Conservation (phyloP, 1,140 invertebrate genomes). For the Schmidtea mediterranea region DNA sequence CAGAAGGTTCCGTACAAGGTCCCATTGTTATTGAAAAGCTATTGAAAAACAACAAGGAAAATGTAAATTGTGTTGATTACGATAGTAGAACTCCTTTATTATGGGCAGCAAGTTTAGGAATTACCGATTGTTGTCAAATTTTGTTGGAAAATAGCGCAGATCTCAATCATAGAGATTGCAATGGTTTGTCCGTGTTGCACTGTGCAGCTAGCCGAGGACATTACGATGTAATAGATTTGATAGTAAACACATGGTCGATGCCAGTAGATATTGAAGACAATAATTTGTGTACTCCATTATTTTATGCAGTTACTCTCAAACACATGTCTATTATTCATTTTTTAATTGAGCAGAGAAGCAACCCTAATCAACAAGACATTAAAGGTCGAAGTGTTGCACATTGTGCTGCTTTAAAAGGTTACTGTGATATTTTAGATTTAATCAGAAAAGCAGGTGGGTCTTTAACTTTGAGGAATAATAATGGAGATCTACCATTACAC, state of each 20-base stretch:
- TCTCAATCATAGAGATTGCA: constrained; percentile 47
- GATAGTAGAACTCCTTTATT: constrained; percentile 69
- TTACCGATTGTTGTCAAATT: constrained; percentile 47
- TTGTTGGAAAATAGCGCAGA: constrained; percentile 54
- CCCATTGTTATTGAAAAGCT: constrained; percentile 44
- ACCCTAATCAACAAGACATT: constrained; percentile 63
- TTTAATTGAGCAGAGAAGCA: constrained; percentile 54
- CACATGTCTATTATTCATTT: constrained; percentile 72
- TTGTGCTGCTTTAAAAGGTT: constrained; percentile 79
- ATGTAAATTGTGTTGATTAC: constrained; percentile 54
- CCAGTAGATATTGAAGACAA: constrained; percentile 51
- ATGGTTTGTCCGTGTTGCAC: constrained; percentile 46
- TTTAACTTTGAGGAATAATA: constrained; percentile 62
- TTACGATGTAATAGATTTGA: constrained; percentile 59
- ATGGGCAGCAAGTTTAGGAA: constrained; percentile 79
- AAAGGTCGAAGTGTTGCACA: constrained; percentile 55
- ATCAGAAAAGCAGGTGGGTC: constrained; percentile 47
- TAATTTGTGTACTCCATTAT: constrained; percentile 61
- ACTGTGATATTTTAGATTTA: constrained; percentile 50
- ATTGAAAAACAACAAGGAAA: constrained; percentile 46
- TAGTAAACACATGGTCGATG: constrained; percentile 24
- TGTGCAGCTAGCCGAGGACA: constrained; percentile 82
- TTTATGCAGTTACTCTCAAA: constrained; percentile 76
- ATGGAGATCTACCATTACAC: constrained; percentile 65
- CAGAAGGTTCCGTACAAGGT: constrained; percentile 10